These are phyloP conservation scores for Cylloceria caligata DNA, from an alignment of 2,888 invertebrate species.

Conservation along the genomic window DNA sequence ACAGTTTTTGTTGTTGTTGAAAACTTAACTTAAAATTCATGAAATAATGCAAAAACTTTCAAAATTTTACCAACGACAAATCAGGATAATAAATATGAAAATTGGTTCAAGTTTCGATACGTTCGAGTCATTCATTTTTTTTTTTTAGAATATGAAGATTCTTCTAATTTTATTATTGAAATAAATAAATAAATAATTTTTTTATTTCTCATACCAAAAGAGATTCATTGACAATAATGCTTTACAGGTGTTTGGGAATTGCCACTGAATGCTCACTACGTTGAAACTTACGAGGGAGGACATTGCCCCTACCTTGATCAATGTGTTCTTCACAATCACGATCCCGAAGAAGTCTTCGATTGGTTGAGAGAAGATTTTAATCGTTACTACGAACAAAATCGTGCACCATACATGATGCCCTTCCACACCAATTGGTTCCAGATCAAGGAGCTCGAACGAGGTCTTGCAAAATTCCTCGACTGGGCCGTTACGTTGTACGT, in stretches of 20 bases:
- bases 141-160: too few relatives aligned
- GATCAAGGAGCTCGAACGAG: constrained; percentile 92
- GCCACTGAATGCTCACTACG: constrained; percentile 95
- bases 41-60: too few relatives aligned
- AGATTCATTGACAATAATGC: neutral
- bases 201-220: too few relatives aligned
- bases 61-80: too few relatives aligned
- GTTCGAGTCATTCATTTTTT: neutral
- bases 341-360: constrained; percentile 91
- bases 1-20: too few relatives aligned
- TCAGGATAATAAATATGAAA: too few relatives aligned
- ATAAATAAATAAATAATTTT: too few relatives aligned
- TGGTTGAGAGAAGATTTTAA: constrained; percentile 96
- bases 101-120: neutral
- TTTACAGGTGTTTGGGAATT: constrained; percentile 94
- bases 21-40: too few relatives aligned
- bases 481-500: constrained; percentile 91
- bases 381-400: constrained; percentile 93
- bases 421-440: constrained; percentile 99
- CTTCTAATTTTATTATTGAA: too few relatives aligned
- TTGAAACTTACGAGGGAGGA: constrained; percentile 95
- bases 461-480: constrained; percentile 93
- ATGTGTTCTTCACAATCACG: constrained; percentile 95
- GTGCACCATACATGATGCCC: constrained; percentile 97
- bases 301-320: constrained; percentile 97